These are phyloP conservation scores for Phalacrocorax pelagicus DNA, from an alignment of 2,113 vertebrate genomes.

Conservation along the genomic window DNA sequence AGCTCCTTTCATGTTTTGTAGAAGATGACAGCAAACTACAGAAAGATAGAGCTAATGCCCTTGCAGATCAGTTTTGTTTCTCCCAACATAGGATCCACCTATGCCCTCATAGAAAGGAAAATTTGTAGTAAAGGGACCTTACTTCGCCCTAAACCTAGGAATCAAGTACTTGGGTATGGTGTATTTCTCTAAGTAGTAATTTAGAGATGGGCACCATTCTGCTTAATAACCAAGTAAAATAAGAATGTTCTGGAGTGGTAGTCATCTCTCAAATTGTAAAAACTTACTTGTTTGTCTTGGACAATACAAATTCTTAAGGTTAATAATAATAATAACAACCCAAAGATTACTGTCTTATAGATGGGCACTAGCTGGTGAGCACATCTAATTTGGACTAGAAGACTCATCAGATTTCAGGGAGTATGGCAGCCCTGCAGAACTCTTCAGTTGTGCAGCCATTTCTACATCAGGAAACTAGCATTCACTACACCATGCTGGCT, in stretches of 20 bases:
- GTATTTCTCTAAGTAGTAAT: background rate
- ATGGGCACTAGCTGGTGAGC: background rate
- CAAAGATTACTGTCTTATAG: background rate
- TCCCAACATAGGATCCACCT: background rate
- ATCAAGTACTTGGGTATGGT: background rate
- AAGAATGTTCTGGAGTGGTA: background rate
- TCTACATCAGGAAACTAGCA: background rate
- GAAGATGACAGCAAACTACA: background rate
- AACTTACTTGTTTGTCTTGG: background rate
- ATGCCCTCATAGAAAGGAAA: background rate
- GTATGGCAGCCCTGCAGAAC: background rate
- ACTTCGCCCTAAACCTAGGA: background rate
- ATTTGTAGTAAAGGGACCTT: background rate
- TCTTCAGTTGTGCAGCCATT: background rate
- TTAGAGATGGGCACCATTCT: background rate
- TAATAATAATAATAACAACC: background rate
- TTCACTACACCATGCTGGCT: background rate
- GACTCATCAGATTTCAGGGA: background rate
- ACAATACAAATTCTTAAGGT: background rate
- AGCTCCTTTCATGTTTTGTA: background rate
- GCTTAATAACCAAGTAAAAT: background rate
- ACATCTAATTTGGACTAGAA: background rate
- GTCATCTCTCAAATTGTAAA: background rate
- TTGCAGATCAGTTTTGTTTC: background rate
- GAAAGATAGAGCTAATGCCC: background rate